Evolutionary conservation across 2,797 vertebrate genomes (phyloP), one percentile per base, ranked within the genome.

Genomic region (Hyperoplus immaculatus): DNA sequence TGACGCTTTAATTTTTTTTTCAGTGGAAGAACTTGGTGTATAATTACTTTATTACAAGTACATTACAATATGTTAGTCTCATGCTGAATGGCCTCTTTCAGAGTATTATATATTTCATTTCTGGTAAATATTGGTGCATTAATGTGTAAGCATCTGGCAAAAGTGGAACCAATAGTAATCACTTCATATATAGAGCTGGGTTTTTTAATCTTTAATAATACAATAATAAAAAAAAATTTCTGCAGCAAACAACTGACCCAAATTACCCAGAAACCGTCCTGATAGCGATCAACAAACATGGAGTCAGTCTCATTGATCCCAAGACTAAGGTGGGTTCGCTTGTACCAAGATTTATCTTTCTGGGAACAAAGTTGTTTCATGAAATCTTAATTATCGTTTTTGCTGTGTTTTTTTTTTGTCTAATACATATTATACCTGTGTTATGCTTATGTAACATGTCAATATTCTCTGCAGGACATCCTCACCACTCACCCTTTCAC

Each of bases 241-340:
- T 75, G 60, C 90, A 99, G 98, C 98, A 99, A 99, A 98, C 98
- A 36, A 99, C 98, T 0, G 98, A 99, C 95, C 97, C 98, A 84
- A 97, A 98, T 93, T 99, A 97, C 87, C 98, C 98, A 56, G 98
- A 99, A 94, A 97, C 95, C 80, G 96, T 99, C 82, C 87, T 99
- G 81, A 99, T 99, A 80, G 98, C 98, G 18, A 98, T 99, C 94
- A 99, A 99, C 88, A 99, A 98, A 78, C 96, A 98, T 0, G 98
- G 98, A 64, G 97, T 99, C 87, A 99, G 98, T 92, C 96, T 99
- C 92, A 99, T 99, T 0, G 97, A 99, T 83, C 98, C 96, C 15
- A 98, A 98, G 90, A 95, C 94, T 6, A 99, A 98, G 97, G 98
- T 94, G n/a, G 10, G 83, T 70, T 13, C 45, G 49, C 6, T 0